These are phyloP conservation scores for Pararge aegeria DNA, from an alignment of 1,140 invertebrate species.

Conservation along the genomic window DNA sequence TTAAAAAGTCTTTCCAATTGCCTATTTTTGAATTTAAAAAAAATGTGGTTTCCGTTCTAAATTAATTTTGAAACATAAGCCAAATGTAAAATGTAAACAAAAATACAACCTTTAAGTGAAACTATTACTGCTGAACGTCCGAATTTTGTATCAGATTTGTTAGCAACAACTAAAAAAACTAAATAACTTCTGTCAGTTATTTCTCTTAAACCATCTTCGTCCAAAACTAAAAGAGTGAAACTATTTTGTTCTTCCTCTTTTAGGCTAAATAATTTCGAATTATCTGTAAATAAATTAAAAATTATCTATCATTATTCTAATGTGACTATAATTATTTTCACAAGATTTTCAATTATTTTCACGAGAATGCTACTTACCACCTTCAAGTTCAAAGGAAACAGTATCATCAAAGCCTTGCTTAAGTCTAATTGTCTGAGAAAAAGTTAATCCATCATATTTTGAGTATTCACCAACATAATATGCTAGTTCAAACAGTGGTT, in stretches of 20 bases:
- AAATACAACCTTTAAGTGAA: slow-evolving; percentile 17
- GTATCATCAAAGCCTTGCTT: slow-evolving; percentile 32
- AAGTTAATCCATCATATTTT: slow-evolving; percentile 19
- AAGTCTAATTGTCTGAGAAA: slow-evolving; percentile 26
- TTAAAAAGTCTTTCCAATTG: not conserved
- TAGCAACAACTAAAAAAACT: slow-evolving; percentile 20
- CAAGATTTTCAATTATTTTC: not conserved
- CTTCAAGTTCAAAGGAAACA: slow-evolving; percentile 35
- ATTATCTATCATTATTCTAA: slow-evolving; percentile 1
- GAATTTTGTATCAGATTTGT: slow-evolving; percentile 11
- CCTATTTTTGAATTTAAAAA: not conserved
- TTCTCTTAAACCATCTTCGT: slow-evolving; percentile 12
- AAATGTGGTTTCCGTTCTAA: slow-evolving; percentile 12
- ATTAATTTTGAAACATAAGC: not conserved
- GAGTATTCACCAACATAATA: slow-evolving; percentile 40
- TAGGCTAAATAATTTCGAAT: slow-evolving; percentile 35
- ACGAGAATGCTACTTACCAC: slow-evolving; percentile 26
- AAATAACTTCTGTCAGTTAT: slow-evolving; percentile 9
- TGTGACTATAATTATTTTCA: not conserved
- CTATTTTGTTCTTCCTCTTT: slow-evolving; percentile 19
- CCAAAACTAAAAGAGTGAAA: slow-evolving; percentile 14
- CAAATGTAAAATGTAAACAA: not conserved
- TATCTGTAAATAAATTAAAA: slow-evolving; percentile 29
- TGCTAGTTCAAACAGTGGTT: slow-evolving; percentile 30
- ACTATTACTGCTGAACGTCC: slow-evolving; percentile 23